These are phyloP conservation scores for Chromobotia macracanthus DNA, from an alignment of 2,797 vertebrate genomes.

Conservation along the genomic window DNA sequence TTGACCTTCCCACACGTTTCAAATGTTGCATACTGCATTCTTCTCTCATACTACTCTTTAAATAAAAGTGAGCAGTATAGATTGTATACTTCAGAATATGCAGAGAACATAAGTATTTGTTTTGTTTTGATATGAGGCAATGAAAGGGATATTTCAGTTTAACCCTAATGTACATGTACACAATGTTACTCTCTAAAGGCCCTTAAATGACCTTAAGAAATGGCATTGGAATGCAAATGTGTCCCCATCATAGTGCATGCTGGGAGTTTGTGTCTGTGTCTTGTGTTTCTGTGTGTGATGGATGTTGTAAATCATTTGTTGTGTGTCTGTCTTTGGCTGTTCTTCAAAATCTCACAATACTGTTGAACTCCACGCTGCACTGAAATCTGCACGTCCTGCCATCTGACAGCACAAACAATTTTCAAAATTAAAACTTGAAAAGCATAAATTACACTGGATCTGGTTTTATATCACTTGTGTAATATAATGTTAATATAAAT, in stretches of 20 bases:
- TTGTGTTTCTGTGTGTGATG: conserved; percentile 52
- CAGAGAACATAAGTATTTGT: conserved; percentile 1
- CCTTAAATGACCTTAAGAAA: conserved; percentile 70
- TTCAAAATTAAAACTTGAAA: conserved; percentile 1
- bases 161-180: conserved; percentile 41
- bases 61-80: no score
- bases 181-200: conserved; percentile 42
- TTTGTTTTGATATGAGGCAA: conserved; percentile 48
- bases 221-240: conserved; percentile 84
- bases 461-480: background rate
- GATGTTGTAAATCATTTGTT: conserved; percentile 63
- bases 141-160: conserved; percentile 55
- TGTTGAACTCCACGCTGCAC: conserved; percentile 15
- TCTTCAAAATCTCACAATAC: conserved; percentile 41
- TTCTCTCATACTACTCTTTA: conserved; percentile 8
- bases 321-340: conserved; percentile 41
- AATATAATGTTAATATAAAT: background rate
- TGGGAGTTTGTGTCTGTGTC: conserved; percentile 50
- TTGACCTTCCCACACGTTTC: background rate
- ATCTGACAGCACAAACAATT: conserved; percentile 17
- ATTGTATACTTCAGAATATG: no score
- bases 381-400: conserved; percentile 2
- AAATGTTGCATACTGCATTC: conserved; percentile 3
- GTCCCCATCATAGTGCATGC: conserved; percentile 66
- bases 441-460: conserved; percentile 27